These are phyloP conservation scores for Hemicentrotus pulcherrimus DNA, from an alignment of 35 echinoderm and acorn worm genomes.

Conservation along the genomic window DNA sequence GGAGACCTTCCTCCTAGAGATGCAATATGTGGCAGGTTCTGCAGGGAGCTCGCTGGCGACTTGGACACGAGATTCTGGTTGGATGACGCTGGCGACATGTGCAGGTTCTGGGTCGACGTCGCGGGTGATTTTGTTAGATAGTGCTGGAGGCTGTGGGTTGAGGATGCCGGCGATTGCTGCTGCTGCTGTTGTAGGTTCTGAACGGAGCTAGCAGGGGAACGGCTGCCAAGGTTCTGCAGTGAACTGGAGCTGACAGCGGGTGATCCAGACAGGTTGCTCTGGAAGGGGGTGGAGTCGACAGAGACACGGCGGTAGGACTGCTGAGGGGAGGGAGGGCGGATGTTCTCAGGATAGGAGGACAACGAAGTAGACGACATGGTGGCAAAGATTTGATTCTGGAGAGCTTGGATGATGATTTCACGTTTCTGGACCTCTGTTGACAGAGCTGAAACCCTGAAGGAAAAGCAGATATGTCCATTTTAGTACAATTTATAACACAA, in stretches of 20 bases:
- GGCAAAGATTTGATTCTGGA: conserved; percentile 61
- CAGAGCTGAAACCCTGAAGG: conserved; percentile 68
- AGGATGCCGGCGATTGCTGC: neutral
- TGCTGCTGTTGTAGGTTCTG: neutral
- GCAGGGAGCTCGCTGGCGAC: conserved; percentile 77
- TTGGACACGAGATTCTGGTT: conserved; percentile 45
- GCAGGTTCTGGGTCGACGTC: conserved; percentile 68
- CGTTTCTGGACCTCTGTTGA: conserved; percentile 76
- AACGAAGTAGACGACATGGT: conserved; percentile 59
- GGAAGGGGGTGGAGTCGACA: conserved; percentile 41
- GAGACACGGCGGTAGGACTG: conserved; percentile 44
- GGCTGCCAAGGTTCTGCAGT: conserved; percentile 75
- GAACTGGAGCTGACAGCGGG: conserved; percentile 66
- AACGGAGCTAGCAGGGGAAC: conserved; percentile 73
- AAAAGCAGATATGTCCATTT: neutral
- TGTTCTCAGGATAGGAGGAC: neutral
- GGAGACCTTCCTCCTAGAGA: conserved; percentile 59
- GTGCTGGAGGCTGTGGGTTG: conserved; percentile 58
- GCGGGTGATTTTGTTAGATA: conserved; percentile 59
- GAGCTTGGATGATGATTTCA: conserved; percentile 75
- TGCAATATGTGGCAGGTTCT: conserved; percentile 51
- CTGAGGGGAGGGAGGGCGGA: conserved; percentile 19
- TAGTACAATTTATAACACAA: neutral
- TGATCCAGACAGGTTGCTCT: conserved; percentile 79
- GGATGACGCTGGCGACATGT: conserved; percentile 57